These are phyloP conservation scores for Rhaphigaster nebulosa DNA, from an alignment of 2,888 invertebrate species.

Conservation along the genomic window DNA sequence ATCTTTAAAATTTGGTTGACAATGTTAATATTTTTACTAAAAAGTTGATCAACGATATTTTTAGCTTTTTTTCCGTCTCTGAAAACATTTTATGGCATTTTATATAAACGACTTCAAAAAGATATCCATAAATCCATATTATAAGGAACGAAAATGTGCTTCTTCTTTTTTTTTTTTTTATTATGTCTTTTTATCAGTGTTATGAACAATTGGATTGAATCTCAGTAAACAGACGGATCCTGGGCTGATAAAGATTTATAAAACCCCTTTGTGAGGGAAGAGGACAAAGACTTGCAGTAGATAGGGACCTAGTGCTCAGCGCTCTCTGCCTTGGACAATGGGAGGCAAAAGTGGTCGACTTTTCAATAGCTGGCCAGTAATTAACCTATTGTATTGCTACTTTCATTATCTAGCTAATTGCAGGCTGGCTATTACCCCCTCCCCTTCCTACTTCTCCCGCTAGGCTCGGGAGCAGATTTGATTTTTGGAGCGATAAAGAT, in stretches of 20 bases:
- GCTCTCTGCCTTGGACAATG: background rate
- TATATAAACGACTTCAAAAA: too few species aligned
- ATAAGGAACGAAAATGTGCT: too few species aligned
- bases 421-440: background rate
- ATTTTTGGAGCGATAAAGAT: background rate
- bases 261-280: background rate
- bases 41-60: too few species aligned
- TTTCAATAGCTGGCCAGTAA: slow-evolving; percentile 7
- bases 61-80: too few species aligned
- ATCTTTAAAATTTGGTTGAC: too few species aligned
- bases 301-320: background rate
- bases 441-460: background rate
- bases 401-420: slow-evolving; percentile 18
- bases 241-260: slow-evolving; percentile 1
- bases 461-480: background rate
- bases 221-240: slow-evolving; percentile 17
- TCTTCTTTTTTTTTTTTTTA: too few species aligned
- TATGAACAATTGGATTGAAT: background rate
- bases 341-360: slow-evolving; percentile 10
- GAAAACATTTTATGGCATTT: too few species aligned
- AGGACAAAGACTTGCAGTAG: background rate
- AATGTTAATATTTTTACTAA: too few species aligned
- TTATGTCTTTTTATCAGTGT: too few species aligned
- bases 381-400: slow-evolving; percentile 34
- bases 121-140: too few species aligned